phyloP scores from a whole-genome alignment of 2,888 invertebrate species.

The Xestia rhomboidea region DNA sequence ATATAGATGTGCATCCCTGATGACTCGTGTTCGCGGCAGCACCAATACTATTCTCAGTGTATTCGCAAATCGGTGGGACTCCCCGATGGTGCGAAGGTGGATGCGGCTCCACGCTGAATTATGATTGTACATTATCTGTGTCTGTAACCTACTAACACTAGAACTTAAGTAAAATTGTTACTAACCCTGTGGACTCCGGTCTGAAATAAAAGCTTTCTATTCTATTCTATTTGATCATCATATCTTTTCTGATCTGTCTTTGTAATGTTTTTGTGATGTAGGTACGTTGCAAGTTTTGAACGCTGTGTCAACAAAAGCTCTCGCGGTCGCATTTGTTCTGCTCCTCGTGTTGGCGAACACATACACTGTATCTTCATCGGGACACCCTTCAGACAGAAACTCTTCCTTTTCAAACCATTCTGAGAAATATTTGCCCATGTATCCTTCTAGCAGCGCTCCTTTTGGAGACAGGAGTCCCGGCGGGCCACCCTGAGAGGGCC shows the following conservation, averaged over 20 bases:
- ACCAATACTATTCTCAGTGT: too few relatives aligned
- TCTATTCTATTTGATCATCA: slow-evolving; percentile 21
- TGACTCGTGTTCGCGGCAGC: too few relatives aligned
- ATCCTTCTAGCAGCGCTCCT: slow-evolving; percentile 53
- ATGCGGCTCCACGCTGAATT: too few relatives aligned
- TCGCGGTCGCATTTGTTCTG: slow-evolving; percentile 49
- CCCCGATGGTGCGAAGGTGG: too few relatives aligned
- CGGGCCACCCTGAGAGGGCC: slow-evolving; percentile 19
- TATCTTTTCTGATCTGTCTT: slow-evolving; percentile 45
- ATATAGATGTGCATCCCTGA: too few relatives aligned
- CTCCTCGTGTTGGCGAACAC: slow-evolving; percentile 29
- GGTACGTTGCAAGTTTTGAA: slow-evolving; percentile 45
- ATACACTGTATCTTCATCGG: slow-evolving; percentile 45
- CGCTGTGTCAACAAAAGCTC: slow-evolving; percentile 40
- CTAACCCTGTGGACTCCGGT: too few relatives aligned
- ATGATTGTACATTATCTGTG: too few relatives aligned
- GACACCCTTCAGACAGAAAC: slow-evolving; percentile 52
- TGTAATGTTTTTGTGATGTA: slow-evolving; percentile 16
- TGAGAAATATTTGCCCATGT: slow-evolving; percentile 60
- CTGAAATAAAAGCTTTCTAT: too few relatives aligned
- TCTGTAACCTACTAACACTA: too few relatives aligned
- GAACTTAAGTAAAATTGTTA: too few relatives aligned
- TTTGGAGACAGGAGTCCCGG: slow-evolving; percentile 44
- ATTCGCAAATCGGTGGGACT: too few relatives aligned
- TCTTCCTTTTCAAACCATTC: slow-evolving; percentile 56